Percentiles rank a stretch among this genome's conserved stretches.
Evolutionary conservation across 64 coral and sea anemone species (phyloP).

Genomic region (Actinia equina): DNA sequence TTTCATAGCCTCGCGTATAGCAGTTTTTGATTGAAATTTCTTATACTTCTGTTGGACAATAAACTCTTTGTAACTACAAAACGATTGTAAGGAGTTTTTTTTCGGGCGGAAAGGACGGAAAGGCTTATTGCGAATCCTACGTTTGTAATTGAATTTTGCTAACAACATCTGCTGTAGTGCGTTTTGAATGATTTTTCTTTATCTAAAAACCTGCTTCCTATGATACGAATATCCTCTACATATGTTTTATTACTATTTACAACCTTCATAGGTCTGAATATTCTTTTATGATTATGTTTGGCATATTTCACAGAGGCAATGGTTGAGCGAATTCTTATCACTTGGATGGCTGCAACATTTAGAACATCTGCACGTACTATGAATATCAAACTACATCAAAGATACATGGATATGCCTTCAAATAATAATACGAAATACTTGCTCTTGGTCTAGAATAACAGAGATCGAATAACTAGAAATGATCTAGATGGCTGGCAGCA

Average conservation of each 20-base stretch:
- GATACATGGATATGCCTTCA: neutral
- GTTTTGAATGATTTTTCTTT: conserved; percentile 2
- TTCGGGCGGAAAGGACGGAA: neutral
- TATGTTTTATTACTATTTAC: neutral
- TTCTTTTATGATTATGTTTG: neutral
- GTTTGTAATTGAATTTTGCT: neutral
- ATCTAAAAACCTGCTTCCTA: neutral
- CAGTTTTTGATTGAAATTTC: neutral
- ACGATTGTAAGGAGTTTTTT: neutral
- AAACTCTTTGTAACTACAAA: neutral
- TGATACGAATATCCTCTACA: neutral
- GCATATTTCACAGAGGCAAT: neutral
- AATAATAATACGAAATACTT: neutral
- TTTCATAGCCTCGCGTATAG: neutral
- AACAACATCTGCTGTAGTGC: neutral
- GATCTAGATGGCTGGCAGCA: neutral
- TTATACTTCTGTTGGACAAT: neutral
- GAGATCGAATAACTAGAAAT: neutral
- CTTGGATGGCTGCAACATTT: too few relatives aligned
- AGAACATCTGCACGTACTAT: neutral
- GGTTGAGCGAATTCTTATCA: neutral
- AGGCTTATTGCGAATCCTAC: neutral
- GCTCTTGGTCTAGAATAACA: neutral
- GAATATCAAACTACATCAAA: neutral
- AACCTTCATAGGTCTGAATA: neutral